Conservation (phyloP, 2,797 vertebrate species). For the Astyanax mexicanus region DNA sequence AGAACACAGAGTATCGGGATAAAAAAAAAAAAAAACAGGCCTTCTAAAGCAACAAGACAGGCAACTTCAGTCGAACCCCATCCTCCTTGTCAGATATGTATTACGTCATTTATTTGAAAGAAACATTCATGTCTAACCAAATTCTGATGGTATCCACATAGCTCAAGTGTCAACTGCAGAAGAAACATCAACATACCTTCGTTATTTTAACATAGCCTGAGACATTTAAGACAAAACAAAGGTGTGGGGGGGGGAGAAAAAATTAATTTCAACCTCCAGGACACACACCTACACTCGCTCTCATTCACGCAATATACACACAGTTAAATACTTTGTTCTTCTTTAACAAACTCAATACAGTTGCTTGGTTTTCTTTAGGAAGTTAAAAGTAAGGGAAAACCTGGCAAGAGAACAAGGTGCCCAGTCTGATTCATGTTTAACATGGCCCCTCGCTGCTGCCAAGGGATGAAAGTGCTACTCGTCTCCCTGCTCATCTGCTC, state of each 20-base stretch:
- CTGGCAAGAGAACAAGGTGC: neutral
- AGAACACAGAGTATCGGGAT: conserved; percentile 7
- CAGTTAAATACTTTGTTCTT: conserved; percentile 12
- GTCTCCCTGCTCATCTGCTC: neutral
- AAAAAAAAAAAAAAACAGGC: conserved; percentile 6
- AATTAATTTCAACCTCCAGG: neutral
- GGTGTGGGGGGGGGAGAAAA: neutral
- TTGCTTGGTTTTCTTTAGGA: conserved; percentile 1
- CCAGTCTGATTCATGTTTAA: neutral
- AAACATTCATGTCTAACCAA: neutral
- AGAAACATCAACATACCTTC: neutral
- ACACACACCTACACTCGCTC: neutral
- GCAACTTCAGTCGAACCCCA: neutral
- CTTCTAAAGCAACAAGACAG: neutral
- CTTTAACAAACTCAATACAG: neutral
- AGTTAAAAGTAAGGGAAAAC: neutral
- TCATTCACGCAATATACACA: conserved; percentile 10
- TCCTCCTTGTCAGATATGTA: neutral
- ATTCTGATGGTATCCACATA: neutral
- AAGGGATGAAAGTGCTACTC: conserved; percentile 36
- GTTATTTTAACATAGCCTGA: conserved; percentile 9
- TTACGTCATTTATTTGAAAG: neutral
- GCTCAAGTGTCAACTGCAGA: neutral
- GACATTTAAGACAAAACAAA: neutral
- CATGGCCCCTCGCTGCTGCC: neutral